A percentile compares a stretch with the other conserved stretches of the same genome.
Evolutionary conservation across 2,797 vertebrate genomes (phyloP).

Genomic region (Cyclopterus lumpus): DNA sequence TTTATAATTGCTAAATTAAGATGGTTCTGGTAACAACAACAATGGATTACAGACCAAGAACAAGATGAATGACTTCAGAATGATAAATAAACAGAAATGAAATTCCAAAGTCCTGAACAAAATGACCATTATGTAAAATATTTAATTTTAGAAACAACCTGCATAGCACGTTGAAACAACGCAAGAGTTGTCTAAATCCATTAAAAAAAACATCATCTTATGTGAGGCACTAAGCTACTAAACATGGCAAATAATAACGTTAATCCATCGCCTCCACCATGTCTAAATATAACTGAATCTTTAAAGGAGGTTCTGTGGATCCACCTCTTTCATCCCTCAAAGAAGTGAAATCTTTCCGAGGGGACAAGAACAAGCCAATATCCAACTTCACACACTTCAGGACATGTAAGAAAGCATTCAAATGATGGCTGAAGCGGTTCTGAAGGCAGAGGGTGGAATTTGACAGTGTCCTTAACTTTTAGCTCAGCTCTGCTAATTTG

Average conservation of each 20-base stretch:
- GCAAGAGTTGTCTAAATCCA: not conserved
- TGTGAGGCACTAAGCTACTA: not conserved
- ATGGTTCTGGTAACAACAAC: not conserved
- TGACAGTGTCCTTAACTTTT: constrained; percentile 15
- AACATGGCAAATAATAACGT: constrained; percentile 42
- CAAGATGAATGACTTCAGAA: not conserved
- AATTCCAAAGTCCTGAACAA: not conserved
- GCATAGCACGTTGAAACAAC: not conserved
- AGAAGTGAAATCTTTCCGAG: constrained; percentile 28
- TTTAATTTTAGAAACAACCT: not conserved
- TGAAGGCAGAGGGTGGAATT: constrained; percentile 27
- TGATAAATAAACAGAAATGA: not conserved
- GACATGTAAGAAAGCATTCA: constrained; percentile 40
- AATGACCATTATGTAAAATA: not conserved
- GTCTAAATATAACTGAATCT: constrained; percentile 45
- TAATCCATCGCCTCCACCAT: constrained; percentile 45
- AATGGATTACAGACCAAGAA: not conserved
- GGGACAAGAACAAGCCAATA: constrained; percentile 56
- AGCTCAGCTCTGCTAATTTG: constrained; percentile 42
- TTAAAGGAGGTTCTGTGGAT: constrained; percentile 22
- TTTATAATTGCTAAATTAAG: not conserved
- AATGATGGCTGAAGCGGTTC: constrained; percentile 29
- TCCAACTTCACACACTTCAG: constrained; percentile 31
- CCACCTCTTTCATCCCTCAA: constrained; percentile 37
- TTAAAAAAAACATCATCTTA: not conserved